Conservation (phyloP, 2,888 invertebrate species). For the Microctonus hyperodae region DNA sequence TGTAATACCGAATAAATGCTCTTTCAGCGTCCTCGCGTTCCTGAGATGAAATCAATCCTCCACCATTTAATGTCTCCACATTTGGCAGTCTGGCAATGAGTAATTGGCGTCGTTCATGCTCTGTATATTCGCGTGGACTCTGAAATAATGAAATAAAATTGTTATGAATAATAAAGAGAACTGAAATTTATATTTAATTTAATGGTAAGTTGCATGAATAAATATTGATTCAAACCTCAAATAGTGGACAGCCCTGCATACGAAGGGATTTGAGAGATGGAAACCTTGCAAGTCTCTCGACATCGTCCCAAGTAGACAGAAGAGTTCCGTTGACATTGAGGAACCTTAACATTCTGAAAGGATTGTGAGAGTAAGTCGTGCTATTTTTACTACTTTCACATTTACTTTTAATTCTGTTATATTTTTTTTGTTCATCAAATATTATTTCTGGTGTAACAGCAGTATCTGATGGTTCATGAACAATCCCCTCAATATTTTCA, state of each 20-base stretch:
- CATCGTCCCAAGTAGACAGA: constrained; percentile 86
- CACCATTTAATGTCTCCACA: constrained; percentile 87
- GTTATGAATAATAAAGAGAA: constrained; percentile 15
- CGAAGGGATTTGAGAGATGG: constrained; percentile 84
- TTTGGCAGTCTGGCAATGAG: constrained; percentile 88
- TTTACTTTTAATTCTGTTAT: constrained; percentile 68
- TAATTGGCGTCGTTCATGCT: constrained; percentile 87
- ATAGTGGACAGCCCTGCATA: constrained; percentile 75
- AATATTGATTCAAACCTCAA: constrained; percentile 63
- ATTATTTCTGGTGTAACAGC: constrained; percentile 31
- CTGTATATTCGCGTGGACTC: constrained; percentile 77
- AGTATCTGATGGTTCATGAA: constrained; percentile 26
- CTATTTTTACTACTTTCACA: constrained; percentile 65
- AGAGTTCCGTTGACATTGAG: constrained; percentile 86
- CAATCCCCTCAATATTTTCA: constrained; percentile 32
- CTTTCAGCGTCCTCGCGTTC: constrained; percentile 93
- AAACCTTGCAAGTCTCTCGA: constrained; percentile 85
- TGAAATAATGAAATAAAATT: constrained; percentile 37
- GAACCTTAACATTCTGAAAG: constrained; percentile 74
- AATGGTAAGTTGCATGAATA: background rate
- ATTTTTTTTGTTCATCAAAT: constrained; percentile 54
- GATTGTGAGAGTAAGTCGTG: constrained; percentile 54
- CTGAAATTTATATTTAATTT: constrained; percentile 4
- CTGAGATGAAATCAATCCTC: constrained; percentile 80
- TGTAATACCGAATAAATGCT: constrained; percentile 90